phyloP scores from a whole-genome alignment of 2,113 vertebrate genomes.

The Aramus guarauna region DNA sequence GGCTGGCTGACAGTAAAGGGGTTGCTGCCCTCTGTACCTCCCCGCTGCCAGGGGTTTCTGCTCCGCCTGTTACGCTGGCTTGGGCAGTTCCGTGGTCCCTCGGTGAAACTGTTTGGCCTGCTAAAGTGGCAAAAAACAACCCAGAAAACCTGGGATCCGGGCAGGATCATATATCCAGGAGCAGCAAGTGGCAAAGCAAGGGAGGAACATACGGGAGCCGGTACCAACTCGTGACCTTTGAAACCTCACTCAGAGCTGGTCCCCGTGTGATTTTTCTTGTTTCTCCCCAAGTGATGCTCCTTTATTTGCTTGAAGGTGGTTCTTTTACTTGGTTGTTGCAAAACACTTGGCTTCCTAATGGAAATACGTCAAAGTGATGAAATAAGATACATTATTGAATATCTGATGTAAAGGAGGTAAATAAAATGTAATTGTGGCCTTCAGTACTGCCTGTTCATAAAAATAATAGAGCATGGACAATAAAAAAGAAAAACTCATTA shows the following conservation, averaged over 20 bases:
- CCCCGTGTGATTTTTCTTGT: neutral
- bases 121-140: neutral
- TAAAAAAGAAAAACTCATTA: neutral
- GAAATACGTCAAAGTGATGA: neutral
- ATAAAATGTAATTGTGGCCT: neutral
- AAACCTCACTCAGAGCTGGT: neutral
- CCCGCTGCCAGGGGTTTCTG: neutral
- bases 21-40: neutral
- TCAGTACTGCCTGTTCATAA: neutral
- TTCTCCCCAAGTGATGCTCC: neutral
- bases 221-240: neutral
- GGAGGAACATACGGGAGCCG: fast-evolving
- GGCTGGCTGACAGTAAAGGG: neutral
- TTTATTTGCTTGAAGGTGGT: neutral
- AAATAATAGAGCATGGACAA: neutral
- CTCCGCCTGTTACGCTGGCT: fast-evolving
- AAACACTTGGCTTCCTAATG: neutral
- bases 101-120: neutral
- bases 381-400: neutral
- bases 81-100: neutral
- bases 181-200: neutral
- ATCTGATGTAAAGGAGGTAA: neutral
- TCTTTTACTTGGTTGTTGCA: neutral
- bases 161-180: neutral
- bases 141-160: neutral